These are phyloP conservation scores for Conistra vaccinii DNA, from an alignment of 2,888 invertebrate genomes.

Conservation along the genomic window DNA sequence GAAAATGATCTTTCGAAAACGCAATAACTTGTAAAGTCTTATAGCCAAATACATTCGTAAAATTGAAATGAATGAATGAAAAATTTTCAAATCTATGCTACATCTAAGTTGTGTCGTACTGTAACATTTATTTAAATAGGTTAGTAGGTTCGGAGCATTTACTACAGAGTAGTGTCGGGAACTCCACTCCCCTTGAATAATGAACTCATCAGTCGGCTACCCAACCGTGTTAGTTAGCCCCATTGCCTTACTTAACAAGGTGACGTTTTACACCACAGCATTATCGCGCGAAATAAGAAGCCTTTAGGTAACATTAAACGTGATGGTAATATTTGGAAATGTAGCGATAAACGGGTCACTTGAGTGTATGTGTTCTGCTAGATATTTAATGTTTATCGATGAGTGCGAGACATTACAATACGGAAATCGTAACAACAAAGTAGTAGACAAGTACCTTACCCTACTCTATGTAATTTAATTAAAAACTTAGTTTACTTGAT, in stretches of 20 bases:
- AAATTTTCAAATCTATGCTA: no score
- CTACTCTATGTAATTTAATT: neutral
- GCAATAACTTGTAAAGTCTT: no score
- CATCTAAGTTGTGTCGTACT: no score
- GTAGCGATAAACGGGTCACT: conserved; percentile 1
- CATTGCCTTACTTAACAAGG: conserved; percentile 76
- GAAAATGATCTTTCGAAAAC: no score
- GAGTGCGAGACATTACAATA: neutral
- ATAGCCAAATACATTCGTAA: no score
- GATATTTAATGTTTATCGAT: neutral
- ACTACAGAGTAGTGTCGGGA: conserved; percentile 59
- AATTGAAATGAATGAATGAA: no score
- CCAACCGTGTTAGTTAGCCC: conserved; percentile 76
- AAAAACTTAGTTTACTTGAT: neutral
- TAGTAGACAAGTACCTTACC: neutral
- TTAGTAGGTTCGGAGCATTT: conserved; percentile 71
- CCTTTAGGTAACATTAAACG: conserved; percentile 49
- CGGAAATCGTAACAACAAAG: neutral
- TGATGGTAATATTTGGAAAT: conserved; percentile 23
- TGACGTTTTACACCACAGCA: conserved; percentile 63
- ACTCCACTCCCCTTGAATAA: conserved; percentile 76
- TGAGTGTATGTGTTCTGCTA: neutral
- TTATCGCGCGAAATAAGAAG: conserved; percentile 64
- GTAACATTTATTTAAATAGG: conserved; percentile 79
- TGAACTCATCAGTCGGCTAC: conserved; percentile 78